Conservation (phyloP, 2,797 vertebrate species). For the Hoplostethus mediterraneus region DNA sequence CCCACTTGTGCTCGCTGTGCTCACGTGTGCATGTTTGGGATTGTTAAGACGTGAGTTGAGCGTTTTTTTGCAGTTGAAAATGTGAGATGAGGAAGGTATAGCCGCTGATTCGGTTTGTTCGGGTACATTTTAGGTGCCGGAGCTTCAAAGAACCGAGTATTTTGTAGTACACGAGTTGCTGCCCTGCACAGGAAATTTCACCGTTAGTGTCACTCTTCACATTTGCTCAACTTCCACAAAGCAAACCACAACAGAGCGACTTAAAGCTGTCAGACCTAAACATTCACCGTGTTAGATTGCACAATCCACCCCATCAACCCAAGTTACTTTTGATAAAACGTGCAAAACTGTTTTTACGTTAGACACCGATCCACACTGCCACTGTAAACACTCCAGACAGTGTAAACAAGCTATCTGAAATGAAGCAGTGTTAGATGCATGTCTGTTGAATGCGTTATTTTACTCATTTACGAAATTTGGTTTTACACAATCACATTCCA, state of each 20-base stretch:
- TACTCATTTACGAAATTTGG: neutral
- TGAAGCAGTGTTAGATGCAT: conserved; percentile 14
- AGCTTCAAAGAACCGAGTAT: neutral
- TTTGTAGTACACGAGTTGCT: neutral
- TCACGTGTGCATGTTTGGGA: conserved; percentile 31
- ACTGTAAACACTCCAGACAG: conserved; percentile 34
- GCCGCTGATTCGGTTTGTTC: neutral
- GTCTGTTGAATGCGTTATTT: neutral
- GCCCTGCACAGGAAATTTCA: neutral
- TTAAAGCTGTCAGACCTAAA: neutral
- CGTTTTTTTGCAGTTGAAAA: neutral
- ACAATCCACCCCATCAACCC: too few species aligned
- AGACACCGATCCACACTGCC: neutral
- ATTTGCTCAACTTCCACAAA: neutral
- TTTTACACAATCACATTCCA: neutral
- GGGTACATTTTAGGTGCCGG: neutral
- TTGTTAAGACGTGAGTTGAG: conserved; percentile 18
- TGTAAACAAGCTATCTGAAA: conserved; percentile 36
- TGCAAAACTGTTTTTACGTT: conserved; percentile 5
- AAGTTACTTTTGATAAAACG: too few species aligned
- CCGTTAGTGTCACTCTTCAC: neutral
- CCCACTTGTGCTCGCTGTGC: neutral
- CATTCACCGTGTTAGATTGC: neutral
- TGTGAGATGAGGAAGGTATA: neutral
- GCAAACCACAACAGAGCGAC: neutral